Conservation (phyloP, 2,797 vertebrate genomes). For the Protosalanx chinensis region DNA sequence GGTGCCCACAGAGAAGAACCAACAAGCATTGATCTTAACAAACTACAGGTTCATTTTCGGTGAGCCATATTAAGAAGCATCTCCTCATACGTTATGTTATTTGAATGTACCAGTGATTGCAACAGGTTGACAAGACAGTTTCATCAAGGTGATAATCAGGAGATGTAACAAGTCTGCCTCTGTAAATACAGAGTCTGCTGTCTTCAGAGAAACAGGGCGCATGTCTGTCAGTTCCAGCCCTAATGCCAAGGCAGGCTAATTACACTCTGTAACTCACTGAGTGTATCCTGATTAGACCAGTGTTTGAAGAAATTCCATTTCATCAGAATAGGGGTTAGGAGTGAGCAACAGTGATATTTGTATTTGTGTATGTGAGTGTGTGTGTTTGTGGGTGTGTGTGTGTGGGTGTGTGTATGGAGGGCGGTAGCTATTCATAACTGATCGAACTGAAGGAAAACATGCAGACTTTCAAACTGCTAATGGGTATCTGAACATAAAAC, state of each 20-base stretch:
- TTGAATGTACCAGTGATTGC: not conserved
- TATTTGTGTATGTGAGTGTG: slow-evolving; percentile 21
- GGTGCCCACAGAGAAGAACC: too few species aligned
- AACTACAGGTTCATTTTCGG: too few species aligned
- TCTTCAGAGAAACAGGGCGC: slow-evolving; percentile 15
- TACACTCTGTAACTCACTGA: slow-evolving; percentile 10
- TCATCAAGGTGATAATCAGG: not conserved
- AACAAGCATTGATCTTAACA: too few species aligned
- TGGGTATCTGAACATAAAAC: not conserved
- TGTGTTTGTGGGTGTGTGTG: slow-evolving; percentile 22
- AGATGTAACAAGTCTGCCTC: not conserved
- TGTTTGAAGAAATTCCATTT: slow-evolving; percentile 36
- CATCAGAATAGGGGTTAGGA: slow-evolving; percentile 36
- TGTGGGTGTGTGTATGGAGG: slow-evolving; percentile 18
- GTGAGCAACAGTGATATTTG: slow-evolving; percentile 9
- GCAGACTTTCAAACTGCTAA: not conserved
- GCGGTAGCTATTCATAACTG: slow-evolving; percentile 39
- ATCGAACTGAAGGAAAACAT: not conserved
- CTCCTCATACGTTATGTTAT: not conserved
- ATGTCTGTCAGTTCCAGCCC: slow-evolving; percentile 3
- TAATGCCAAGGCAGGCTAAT: slow-evolving; percentile 29
- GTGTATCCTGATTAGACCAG: slow-evolving; percentile 18
- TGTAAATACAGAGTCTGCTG: not conserved
- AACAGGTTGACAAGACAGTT: slow-evolving; percentile 6
- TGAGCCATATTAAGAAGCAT: too few species aligned